Base-by-base conservation (phyloP, 2,113 vertebrate genomes). In the Channa argus region DNA sequence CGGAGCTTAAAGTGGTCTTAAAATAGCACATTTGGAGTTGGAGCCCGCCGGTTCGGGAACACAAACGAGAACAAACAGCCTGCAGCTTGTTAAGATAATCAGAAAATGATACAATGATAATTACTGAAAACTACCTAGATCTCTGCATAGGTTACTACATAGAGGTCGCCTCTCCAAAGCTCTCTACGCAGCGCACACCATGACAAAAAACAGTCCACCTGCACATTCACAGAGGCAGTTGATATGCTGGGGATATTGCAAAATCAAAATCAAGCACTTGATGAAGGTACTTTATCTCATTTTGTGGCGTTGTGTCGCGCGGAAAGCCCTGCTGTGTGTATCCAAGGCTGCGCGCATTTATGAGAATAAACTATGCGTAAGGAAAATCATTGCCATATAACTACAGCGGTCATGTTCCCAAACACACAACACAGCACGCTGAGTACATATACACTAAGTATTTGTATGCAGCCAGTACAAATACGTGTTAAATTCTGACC, bases 21-120 rank as follows among this genome's bases (percentile, higher is more conserved):
- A 78, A 82, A 81, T 71, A 86, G 66, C 62, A 44, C 24, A 24
- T 24, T 24, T 24, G 24, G 24, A 0, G 24, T 49, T 24, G 44
- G 43, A 54, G 39, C 44, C 24, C 24, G 24, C 24, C 24, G 24
- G 24, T 24, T 24, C 24, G 24, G 24, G 24, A 24, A 24, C 24
- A 24, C 24, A 24, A 24, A 24, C 24, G 24, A 24, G 24, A 24
- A 24, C 24, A 24, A 24, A 24, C 24, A 24, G 24, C 24, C 24
- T 24, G 24, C 24, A 24, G 24, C 24, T 24, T 24, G 24, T 24
- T 24, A 24, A 24, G 24, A 24, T 24, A 24, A 24, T 24, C 24
- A 24, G 24, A 24, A 24, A 24, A 24, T 24, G 24, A 24, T 24
- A 24, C 24, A 24, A 24, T 24, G 24, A 24, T 24, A 24, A 24